Base-by-base conservation (phyloP, 2,888 invertebrate genomes). In the Drosophila merina region DNA sequence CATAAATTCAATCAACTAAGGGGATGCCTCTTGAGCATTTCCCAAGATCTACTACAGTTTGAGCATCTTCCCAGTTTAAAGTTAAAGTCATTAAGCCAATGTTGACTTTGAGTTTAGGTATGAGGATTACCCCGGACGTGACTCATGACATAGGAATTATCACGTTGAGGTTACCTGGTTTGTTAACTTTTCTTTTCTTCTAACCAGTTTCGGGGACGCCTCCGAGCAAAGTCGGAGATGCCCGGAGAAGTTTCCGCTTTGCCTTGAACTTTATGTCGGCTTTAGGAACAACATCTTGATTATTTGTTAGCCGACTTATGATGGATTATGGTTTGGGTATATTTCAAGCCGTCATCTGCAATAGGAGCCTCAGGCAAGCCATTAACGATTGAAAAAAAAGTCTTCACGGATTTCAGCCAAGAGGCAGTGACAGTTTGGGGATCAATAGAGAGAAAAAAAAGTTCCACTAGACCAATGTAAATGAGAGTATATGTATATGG, bases 111-210 rank as follows among this genome's bases (percentile, higher is more conserved):
- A 54, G 45, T 28, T 57, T 54, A 36, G 25, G 56, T 12, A 31
- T 26, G 58, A 45, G 86, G 86, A 82, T 86, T 78, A 73, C 86
- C 86, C 86, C 82, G 82, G 80, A 86, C 75, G 45, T 83, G 82
- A 82, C 66, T 82, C 82, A 82, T 73, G 62, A 45, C 26, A 1
- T 33, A 38, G 67, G 68, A 58, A 69, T 69, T 44, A 26, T 36
- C 38, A 10, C 42, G 47, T n/a, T 25, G 45, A 51, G 31, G 14
- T 45, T 33, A 33, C 50, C 33, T 31, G 14, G 51, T 33, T 49
- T 51, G 36, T 28, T 51, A 36, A 54, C 48, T 52, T 31, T 52
- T 57, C 50, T 51, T 57, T 44, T 26, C 55, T 48, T 51, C 56
- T 55, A 80, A 67, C 81, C 75, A 63, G 72, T 72, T 71, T 58